Conservation (phyloP, 2,797 vertebrate species). For the Tenualosa ilisha region DNA sequence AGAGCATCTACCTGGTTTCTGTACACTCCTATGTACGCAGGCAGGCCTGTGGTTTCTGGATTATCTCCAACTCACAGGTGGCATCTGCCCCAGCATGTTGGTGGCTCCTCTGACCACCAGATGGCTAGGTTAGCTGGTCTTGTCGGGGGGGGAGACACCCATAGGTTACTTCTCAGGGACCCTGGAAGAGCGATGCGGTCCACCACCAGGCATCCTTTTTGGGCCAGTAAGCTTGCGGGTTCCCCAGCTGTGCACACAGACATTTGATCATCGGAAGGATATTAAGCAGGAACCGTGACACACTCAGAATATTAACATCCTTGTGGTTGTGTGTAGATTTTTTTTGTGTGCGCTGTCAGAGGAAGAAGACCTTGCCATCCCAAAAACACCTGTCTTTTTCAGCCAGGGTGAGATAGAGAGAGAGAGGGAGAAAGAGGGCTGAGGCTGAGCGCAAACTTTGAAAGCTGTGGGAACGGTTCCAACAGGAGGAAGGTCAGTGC, state of each 20-base stretch:
- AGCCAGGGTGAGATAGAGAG: background rate
- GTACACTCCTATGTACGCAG: too few relatives aligned
- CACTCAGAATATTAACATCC: constrained; percentile 3
- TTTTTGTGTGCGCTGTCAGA: background rate
- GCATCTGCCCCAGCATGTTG: constrained; percentile 45
- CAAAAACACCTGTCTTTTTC: background rate
- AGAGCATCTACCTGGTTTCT: too few relatives aligned
- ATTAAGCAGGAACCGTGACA: constrained; percentile 1
- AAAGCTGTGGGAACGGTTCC: constrained; percentile 26
- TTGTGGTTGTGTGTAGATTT: background rate
- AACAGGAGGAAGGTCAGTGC: constrained; percentile 33
- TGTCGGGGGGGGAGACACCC: background rate
- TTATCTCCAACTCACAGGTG: constrained; percentile 42
- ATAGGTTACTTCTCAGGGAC: background rate
- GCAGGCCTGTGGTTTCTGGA: constrained; percentile 38
- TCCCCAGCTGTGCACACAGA: background rate
- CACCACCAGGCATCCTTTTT: constrained; percentile 9
- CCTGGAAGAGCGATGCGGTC: constrained; percentile 12
- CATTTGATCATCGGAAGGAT: constrained; percentile 23
- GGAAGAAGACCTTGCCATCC: background rate
- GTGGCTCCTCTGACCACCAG: constrained; percentile 37
- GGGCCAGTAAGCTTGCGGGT: background rate
- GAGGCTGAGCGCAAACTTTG: constrained; percentile 17
- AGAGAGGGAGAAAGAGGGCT: background rate
- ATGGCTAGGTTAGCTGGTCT: constrained; percentile 52